Percentiles rank a stretch among this genome's conserved stretches.
These are phyloP conservation scores for Phylloscopus trochilus DNA, from an alignment of 2,113 vertebrate species.

Conservation along the genomic window DNA sequence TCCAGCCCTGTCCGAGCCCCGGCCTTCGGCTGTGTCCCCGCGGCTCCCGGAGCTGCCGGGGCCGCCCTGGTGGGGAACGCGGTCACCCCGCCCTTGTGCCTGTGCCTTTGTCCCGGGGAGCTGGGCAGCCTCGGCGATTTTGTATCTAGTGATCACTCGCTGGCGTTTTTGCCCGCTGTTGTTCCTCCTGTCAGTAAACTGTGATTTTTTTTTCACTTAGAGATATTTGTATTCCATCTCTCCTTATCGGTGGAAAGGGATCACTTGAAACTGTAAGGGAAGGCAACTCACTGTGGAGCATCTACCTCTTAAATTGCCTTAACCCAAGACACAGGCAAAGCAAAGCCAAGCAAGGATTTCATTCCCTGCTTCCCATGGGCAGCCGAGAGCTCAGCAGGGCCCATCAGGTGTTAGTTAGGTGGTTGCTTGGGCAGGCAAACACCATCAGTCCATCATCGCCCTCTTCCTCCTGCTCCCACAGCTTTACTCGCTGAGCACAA, in stretches of 20 bases:
- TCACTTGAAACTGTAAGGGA: not conserved
- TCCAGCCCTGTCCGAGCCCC: not conserved
- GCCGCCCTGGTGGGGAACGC: accelerated
- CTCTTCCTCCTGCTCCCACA: not conserved
- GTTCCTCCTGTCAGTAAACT: not conserved
- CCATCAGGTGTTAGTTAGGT: not conserved
- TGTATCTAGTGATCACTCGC: not conserved
- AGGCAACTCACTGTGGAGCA: too few relatives aligned
- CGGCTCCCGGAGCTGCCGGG: not conserved
- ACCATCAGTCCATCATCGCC: not conserved
- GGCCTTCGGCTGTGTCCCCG: not conserved
- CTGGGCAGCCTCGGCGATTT: not conserved
- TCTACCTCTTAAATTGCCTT: not conserved
- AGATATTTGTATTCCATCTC: not conserved
- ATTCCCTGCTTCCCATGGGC: not conserved
- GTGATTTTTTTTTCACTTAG: not conserved
- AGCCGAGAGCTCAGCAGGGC: not conserved
- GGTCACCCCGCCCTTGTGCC: accelerated
- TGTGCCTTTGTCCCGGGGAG: not conserved
- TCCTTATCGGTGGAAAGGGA: not conserved
- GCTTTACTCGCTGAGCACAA: accelerated
- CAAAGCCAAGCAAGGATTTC: not conserved
- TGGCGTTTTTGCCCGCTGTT: not conserved
- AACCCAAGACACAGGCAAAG: not conserved
- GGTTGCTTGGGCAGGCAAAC: accelerated